Base-by-base conservation (phyloP, 2,797 vertebrate genomes). In the Tympanoctomys barrerae region DNA sequence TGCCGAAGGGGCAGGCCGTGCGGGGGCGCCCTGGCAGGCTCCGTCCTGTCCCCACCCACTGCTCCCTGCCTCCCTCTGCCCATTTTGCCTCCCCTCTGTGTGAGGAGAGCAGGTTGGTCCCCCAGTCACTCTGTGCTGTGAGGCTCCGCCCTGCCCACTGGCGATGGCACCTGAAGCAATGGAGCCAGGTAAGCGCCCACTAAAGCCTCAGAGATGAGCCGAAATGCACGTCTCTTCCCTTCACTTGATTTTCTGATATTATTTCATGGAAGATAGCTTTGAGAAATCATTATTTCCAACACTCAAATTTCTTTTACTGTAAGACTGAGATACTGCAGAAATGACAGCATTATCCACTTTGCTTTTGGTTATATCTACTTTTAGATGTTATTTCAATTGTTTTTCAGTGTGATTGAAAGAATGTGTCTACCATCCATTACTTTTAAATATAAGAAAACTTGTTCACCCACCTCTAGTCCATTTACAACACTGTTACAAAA, bases 251-350 rank as follows among this genome's bases (percentile, higher is more conserved):
- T 79, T n/a, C 18, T 21, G 8, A 33, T 79, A 54, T 79, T n/a
- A 33, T 79, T 1, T 52, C 46, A 79, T 19, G 4, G 31, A 66
- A 57, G 31, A 2, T 73, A 59, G 68, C 31, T 85, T 70, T 87
- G 42, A 96, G 79, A 81, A 54, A 84, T 68, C 22, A 26, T 52
- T 79, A 64, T 86, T 93, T n/a, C 61, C 49, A 89, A 39, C 21
- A 79, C 24, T 61, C 13, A 85, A 82, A 89, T 84, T 91, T 8
- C n/a, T 95, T 82, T 90, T 7, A 82, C 33, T 4, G 0, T 36
- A 70, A 95, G 39, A 75, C 6, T 33, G 19, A 89, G 8, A 54
- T 7, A 24, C 9, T 46, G 7, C 14, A 89, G 49, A 94, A 54
- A 79, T 1, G 21, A 85, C 2, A 54, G 10, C 2, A 2, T 26